Evolutionary conservation across 2,113 vertebrate species (phyloP), one percentile per base, ranked within the genome.

Genomic region (Antechinus flavipes): DNA sequence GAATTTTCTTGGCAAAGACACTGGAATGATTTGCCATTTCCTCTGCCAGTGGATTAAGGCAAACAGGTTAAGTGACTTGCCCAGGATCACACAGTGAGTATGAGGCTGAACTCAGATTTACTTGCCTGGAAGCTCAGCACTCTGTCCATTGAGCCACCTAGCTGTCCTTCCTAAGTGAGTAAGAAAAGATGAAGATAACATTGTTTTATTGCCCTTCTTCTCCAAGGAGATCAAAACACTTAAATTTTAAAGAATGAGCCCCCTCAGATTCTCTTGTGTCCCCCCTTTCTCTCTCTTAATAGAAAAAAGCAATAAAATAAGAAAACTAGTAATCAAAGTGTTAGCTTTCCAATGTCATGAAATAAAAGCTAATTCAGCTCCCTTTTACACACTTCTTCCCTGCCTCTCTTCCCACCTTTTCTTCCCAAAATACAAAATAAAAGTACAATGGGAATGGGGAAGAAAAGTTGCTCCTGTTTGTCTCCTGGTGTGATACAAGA

Each of bases 191-290:
- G 9, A 58, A 58, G n/a, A 76, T n/a, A 68, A n/a, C 3, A n/a
- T n/a, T 19, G 35, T 76, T 76, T 76, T 76, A 76, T 76, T n/a
- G 5, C 35, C 61, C 68, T 56, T 93, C 55, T 94, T 92, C 90
- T 89, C 61, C 52, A 93, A 89, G 91, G 93, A 97, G 93, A 91
- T 35, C 1, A 1, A 27, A 96, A 92, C 49, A 94, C 56, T 95
- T 91, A 89, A 93, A 92, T 23, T 93, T 56, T 90, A 90, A 95
- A 93, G 25, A 50, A 95, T 58, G 94, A 97, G 35, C 14, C 54
- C 27, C 53, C 25, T 93, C 58, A 61, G 0, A 61, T 30, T 61
- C 58, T 58, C 93, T 91, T 61, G 26, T 90, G 24, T 54, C 90
- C 47, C 56, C 90, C 47, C 35, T 42, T 27, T 93, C 52, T 95